These are phyloP conservation scores for Phortica okadai DNA, from an alignment of 2,888 invertebrate genomes.

Conservation along the genomic window DNA sequence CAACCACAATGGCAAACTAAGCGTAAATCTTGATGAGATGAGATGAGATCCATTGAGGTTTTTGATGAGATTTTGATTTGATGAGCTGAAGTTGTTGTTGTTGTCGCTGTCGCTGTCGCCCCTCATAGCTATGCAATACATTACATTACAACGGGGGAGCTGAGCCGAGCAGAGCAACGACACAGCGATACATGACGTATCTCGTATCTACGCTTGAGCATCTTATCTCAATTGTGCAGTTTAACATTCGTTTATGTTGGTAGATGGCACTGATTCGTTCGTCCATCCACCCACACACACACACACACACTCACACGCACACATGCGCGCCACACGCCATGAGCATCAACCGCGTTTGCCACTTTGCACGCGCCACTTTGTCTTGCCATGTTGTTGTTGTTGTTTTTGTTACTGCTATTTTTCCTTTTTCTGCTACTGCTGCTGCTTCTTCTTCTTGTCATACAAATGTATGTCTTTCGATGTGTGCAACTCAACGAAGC, in stretches of 20 bases:
- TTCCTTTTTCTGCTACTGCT: slow-evolving; percentile 9
- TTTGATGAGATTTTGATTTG: slow-evolving; percentile 72
- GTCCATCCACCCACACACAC: neutral
- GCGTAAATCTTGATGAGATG: slow-evolving; percentile 17
- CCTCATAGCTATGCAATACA: slow-evolving; percentile 3
- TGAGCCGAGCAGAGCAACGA: slow-evolving; percentile 51
- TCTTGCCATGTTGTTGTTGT: neutral
- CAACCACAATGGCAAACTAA: slow-evolving; percentile 47
- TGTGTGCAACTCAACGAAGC: slow-evolving; percentile 19
- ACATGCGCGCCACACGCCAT: too few species aligned
- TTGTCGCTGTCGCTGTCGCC: slow-evolving; percentile 30
- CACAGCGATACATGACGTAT: slow-evolving; percentile 70
- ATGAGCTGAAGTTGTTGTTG: slow-evolving; percentile 45
- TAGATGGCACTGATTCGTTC: neutral
- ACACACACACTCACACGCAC: too few species aligned
- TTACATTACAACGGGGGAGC: neutral
- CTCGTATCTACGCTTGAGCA: slow-evolving; percentile 64
- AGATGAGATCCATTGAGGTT: slow-evolving; percentile 46
- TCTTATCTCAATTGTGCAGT: slow-evolving; percentile 76
- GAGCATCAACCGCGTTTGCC: neutral
- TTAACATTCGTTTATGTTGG: slow-evolving; percentile 53
- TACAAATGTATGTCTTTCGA: neutral
- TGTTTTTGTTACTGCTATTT: neutral
- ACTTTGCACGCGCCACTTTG: slow-evolving; percentile 27
- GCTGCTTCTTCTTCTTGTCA: too few species aligned